Evolutionary conservation across 2,888 invertebrate species (phyloP), one percentile per base, ranked within the genome.

Genomic region (Thereva unica): DNA sequence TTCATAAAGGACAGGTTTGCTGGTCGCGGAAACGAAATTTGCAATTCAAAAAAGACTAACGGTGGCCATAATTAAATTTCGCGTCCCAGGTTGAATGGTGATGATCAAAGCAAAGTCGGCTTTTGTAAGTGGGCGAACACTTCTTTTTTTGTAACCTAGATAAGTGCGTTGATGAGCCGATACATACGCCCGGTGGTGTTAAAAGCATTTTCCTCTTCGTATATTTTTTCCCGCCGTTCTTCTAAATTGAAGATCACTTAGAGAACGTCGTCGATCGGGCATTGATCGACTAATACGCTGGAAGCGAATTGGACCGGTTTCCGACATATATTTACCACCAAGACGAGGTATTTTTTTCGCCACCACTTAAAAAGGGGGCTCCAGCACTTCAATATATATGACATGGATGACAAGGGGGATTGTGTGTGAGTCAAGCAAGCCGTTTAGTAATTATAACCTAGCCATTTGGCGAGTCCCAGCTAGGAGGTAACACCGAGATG

Each of bases 41-140:
- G 57, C 57, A 59, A 59, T 44, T 47, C 57, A 59, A 59, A 59
- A 47, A 45, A 59, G 37, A 38, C 57, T 59, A 59, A 59, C 57
- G 57, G 57, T 59, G 47, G 37, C 47, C 41, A 35, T 23, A 47
- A 47, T 44, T 37, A 45, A 41, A 38, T 47, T 59, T 59, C 47
- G 57, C 47, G 37, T 59, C 37, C 4, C 34, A 23, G 1, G 23
- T 23, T 23, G 23, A 23, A 23, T 23, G 23, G 12, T n/a, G 47
- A 38, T 47, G 47, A 10, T 59, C n/a, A 56, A 10, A 9, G 37
- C 45, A 10, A 47, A 45, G 47, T 37, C 44, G 23, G 35, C n/a
- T 5, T 35, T 47, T 34, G n/a, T 10, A 4, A 35, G 52, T 34
- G 35, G 56, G 35, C 38, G 57, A 59, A 47, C 37, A 41, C n/a